Evolutionary conservation across 2,113 vertebrate genomes (phyloP).

Genomic region (Philantomba maxwellii): DNA sequence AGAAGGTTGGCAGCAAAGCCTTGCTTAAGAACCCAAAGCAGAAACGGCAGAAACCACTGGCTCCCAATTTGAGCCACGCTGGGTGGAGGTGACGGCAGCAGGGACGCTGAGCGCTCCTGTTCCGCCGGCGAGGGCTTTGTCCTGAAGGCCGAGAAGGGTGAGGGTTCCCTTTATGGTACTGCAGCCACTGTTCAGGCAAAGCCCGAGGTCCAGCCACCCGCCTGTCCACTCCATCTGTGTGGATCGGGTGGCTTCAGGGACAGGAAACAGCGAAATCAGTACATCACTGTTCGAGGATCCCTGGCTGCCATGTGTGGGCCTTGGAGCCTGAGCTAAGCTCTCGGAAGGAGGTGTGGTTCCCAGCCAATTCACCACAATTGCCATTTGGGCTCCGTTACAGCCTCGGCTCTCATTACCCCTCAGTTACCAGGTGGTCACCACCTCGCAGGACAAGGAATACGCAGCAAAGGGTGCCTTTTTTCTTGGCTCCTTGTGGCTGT

Average conservation of each 20-base stretch:
- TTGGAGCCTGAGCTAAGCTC: not conserved
- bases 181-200: conserved; percentile 34
- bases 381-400: conserved; percentile 3
- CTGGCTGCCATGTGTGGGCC: fast-evolving
- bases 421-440: not conserved
- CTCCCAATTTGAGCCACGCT: too few species aligned
- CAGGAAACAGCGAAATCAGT: not conserved
- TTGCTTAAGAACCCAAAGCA: too few species aligned
- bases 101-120: fast-evolving
- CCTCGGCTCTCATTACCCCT: not conserved
- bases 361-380: not conserved
- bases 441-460: not conserved
- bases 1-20: not conserved
- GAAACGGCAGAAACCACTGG: not conserved
- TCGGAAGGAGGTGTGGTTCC: conserved; percentile 2
- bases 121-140: not conserved
- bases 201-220: conserved; percentile 39
- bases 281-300: not conserved
- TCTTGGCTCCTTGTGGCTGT: not conserved
- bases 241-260: conserved; percentile 27
- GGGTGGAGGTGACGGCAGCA: not conserved
- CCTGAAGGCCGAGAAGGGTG: not conserved
- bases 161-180: not conserved
- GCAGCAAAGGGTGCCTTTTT: not conserved
- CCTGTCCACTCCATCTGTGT: not conserved